Conservation (phyloP, 2,797 vertebrate genomes). For the Pseudochromis fuscus region DNA sequence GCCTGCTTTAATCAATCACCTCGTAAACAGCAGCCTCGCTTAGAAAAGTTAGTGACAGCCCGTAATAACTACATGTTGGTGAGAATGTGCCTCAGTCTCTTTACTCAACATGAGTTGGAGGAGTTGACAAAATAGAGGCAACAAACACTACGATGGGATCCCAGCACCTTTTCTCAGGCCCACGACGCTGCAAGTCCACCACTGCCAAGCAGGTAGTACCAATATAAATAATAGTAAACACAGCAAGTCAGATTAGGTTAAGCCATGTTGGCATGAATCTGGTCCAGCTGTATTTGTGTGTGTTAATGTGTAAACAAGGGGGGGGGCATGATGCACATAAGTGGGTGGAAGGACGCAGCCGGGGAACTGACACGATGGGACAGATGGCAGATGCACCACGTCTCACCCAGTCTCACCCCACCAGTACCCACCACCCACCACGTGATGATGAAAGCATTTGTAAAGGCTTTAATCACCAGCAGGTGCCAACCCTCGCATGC, state of each 20-base stretch:
- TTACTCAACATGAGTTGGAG: constrained; percentile 17
- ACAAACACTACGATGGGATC: constrained; percentile 14
- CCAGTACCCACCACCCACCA: background rate
- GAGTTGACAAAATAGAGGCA: constrained; percentile 36
- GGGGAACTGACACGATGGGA: constrained; percentile 43
- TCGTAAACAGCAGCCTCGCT: background rate
- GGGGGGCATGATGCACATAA: constrained; percentile 12
- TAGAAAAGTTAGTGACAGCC: constrained; percentile 3
- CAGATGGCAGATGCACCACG: constrained; percentile 60
- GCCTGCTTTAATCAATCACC: constrained; percentile 38
- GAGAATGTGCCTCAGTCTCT: constrained; percentile 8
- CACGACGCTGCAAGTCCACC: background rate
- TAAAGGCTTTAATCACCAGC: constrained; percentile 29
- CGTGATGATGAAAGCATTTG: constrained; percentile 28
- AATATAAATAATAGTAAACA: constrained; percentile 64
- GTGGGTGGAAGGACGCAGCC: constrained; percentile 49
- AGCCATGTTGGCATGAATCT: constrained; percentile 58
- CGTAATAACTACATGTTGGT: constrained; percentile 14
- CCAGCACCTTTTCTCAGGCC: constrained; percentile 5
- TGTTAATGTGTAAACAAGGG: constrained; percentile 17
- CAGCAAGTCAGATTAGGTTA: constrained; percentile 50
- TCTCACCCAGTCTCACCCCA: constrained; percentile 33
- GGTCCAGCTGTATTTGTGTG: constrained; percentile 49
- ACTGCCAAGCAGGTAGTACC: constrained; percentile 25
- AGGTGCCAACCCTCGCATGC: constrained; percentile 39